Evolutionary conservation across 2,113 vertebrate genomes (phyloP).

Genomic region (Thalassoma bifasciatum): DNA sequence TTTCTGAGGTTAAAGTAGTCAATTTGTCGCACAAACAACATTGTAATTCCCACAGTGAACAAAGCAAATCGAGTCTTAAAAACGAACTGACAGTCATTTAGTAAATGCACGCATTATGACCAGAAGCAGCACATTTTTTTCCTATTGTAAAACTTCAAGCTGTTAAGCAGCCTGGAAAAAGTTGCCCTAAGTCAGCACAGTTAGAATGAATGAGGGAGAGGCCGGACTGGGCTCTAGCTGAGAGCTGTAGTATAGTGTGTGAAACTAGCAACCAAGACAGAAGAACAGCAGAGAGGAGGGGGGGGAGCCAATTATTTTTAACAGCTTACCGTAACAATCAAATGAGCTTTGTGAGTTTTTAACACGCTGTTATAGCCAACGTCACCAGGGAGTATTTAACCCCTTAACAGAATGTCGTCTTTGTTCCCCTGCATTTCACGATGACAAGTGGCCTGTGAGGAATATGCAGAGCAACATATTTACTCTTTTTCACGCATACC

Average conservation of each 20-base stretch:
- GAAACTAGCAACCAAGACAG: constrained; percentile 47
- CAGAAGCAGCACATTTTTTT: constrained; percentile 64
- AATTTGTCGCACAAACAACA: constrained; percentile 3
- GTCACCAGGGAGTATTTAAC: constrained; percentile 80
- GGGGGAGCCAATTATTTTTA: constrained; percentile 90
- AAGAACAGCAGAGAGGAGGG: constrained; percentile 53
- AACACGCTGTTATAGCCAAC: constrained; percentile 80
- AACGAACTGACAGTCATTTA: constrained; percentile 37
- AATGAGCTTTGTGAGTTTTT: constrained; percentile 84
- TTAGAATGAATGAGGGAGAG: constrained; percentile 52
- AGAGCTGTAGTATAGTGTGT: constrained; percentile 22
- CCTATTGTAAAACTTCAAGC: constrained; percentile 68
- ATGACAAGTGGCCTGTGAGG: constrained; percentile 73
- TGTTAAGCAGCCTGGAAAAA: constrained; percentile 69
- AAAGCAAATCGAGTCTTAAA: constrained; percentile 34
- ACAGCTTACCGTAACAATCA: constrained; percentile 88
- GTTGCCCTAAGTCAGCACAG: constrained; percentile 57
- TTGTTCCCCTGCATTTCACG: constrained; percentile 83
- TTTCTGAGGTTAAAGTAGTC: background rate
- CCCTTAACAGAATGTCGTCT: constrained; percentile 84
- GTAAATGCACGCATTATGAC: constrained; percentile 53
- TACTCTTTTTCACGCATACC: constrained; percentile 14
- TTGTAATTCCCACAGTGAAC: constrained; percentile 15
- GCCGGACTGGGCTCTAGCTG: constrained; percentile 43
- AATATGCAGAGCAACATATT: constrained; percentile 23